A percentile compares a stretch with the other conserved stretches of the same genome.
Conservation (phyloP, 2,113 vertebrate genomes). For the Ameiurus melas region DNA sequence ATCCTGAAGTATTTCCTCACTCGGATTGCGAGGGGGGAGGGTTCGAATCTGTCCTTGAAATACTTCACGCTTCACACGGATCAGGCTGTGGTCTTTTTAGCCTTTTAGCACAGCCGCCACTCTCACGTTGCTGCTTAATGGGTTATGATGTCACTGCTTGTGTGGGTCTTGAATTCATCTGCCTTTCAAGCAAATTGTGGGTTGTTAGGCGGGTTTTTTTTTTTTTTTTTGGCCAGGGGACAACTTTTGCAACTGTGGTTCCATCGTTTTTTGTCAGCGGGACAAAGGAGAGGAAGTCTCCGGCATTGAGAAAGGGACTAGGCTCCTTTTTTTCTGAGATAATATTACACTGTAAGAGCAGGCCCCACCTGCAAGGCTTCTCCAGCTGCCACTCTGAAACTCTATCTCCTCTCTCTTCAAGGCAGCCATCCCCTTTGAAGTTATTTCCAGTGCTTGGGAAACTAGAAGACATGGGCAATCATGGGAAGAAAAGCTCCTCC, state of each 20-base stretch:
- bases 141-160: conserved; percentile 34
- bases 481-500: conserved; percentile 48
- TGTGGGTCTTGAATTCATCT: conserved; percentile 17
- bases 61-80: conserved; percentile 18
- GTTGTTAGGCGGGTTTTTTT: conserved; percentile 26
- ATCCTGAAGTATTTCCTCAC: conserved; percentile 14
- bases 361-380: conserved; percentile 76
- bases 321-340: conserved; percentile 73
- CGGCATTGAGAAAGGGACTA: conserved; percentile 66
- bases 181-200: conserved; percentile 13
- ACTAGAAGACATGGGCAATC: conserved; percentile 59
- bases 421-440: conserved; percentile 76
- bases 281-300: conserved; percentile 78
- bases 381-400: conserved; percentile 77
- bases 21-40: conserved; percentile 12
- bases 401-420: conserved; percentile 69
- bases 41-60: conserved; percentile 34
- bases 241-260: conserved; percentile 51
- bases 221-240: conserved; percentile 30
- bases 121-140: conserved; percentile 33
- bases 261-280: conserved; percentile 50
- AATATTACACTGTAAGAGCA: conserved; percentile 73
- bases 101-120: not conserved
- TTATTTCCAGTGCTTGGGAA: conserved; percentile 79
- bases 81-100: conserved; percentile 7